Evolutionary conservation across 1,140 invertebrate genomes (phyloP).

Genomic region (Nasonia giraulti): DNA sequence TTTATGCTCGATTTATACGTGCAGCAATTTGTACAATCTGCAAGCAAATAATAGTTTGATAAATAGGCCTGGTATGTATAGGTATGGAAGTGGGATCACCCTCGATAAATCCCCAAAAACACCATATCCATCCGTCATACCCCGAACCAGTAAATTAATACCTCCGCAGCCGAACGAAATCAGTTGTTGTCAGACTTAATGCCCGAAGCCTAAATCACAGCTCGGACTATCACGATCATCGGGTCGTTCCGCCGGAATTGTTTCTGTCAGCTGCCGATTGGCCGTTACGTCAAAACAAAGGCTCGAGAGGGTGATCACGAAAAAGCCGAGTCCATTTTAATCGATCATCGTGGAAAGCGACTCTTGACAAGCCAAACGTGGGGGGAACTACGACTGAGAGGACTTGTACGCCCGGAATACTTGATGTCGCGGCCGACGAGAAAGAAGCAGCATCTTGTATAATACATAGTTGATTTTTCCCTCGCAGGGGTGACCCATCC

Average conservation of each 20-base stretch:
- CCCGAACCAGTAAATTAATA: no score
- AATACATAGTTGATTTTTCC: not conserved
- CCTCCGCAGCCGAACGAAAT: no score
- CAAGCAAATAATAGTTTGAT: no score
- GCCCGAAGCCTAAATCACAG: not conserved
- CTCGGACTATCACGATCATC: not conserved
- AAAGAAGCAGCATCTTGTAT: not conserved
- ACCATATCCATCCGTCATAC: no score
- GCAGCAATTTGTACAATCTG: no score
- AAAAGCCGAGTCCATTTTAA: constrained; percentile 32
- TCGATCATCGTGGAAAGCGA: constrained; percentile 36
- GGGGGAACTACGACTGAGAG: not conserved
- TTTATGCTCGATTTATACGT: no score
- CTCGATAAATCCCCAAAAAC: no score
- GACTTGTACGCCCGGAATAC: constrained; percentile 26
- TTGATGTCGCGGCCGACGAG: constrained; percentile 5
- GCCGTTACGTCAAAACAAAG: not conserved
- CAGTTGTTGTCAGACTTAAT: not conserved
- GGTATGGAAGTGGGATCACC: no score
- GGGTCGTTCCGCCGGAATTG: not conserved
- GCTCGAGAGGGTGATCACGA: not conserved
- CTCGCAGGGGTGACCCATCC: no score
- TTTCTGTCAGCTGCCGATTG: not conserved
- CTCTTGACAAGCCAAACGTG: constrained; percentile 3
- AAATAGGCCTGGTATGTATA: no score